Percentiles rank a stretch among this genome's conserved stretches.
Conservation (phyloP, 2,888 invertebrate species). For the Scaptomyza reducta region DNA sequence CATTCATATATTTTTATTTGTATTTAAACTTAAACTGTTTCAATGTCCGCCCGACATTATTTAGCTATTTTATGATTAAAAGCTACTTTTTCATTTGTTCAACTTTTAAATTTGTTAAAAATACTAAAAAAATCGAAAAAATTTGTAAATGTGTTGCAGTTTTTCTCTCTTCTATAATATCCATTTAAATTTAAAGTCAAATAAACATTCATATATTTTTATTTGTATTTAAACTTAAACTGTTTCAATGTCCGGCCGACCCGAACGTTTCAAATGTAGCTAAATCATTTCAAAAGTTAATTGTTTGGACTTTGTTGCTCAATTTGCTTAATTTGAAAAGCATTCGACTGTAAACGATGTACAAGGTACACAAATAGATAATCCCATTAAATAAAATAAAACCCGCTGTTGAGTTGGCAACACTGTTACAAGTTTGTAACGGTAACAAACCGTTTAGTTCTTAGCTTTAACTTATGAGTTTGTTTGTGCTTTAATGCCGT, state of each 20-base stretch:
- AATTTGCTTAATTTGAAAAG: not conserved
- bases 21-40: too few relatives aligned
- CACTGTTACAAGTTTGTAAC: slow-evolving; percentile 13
- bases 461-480: slow-evolving; percentile 21
- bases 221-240: not conserved
- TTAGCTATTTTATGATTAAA: too few relatives aligned
- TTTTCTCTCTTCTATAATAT: too few relatives aligned
- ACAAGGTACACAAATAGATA: not conserved
- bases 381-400: not conserved
- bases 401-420: not conserved
- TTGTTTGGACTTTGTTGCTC: not conserved
- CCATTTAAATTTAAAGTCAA: too few relatives aligned
- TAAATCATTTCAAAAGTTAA: not conserved
- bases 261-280: not conserved
- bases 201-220: not conserved
- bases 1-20: too few relatives aligned
- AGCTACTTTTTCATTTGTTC: too few relatives aligned
- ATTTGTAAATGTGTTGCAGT: too few relatives aligned
- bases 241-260: not conserved
- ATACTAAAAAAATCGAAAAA: too few relatives aligned
- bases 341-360: not conserved
- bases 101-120: too few relatives aligned
- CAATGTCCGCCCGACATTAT: too few relatives aligned
- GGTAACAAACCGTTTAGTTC: slow-evolving; percentile 43
- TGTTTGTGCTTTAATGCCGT: slow-evolving; percentile 2